Percentiles rank a stretch among this genome's conserved stretches.
These are phyloP conservation scores for Selenia dentaria DNA, from an alignment of 2,888 invertebrate genomes.

Conservation along the genomic window DNA sequence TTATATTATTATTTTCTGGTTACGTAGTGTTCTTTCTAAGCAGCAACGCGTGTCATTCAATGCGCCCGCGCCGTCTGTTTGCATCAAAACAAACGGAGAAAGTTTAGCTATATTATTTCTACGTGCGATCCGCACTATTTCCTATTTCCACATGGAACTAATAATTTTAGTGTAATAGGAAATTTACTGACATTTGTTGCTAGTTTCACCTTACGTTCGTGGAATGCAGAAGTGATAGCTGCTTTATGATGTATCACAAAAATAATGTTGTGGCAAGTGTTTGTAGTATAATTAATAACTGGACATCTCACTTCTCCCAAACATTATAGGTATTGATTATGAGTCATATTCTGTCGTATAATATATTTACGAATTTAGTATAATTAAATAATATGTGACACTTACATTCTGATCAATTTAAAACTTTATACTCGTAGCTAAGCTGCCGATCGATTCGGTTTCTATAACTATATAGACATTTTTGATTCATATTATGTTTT, in stretches of 20 bases:
- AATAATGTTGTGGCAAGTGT: not conserved
- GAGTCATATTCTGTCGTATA: too few species aligned
- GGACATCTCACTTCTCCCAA: too few species aligned
- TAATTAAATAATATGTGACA: too few species aligned
- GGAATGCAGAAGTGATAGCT: conserved; percentile 18
- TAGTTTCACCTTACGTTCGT: conserved; percentile 25
- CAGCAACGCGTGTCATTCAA: conserved; percentile 42
- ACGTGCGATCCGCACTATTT: conserved; percentile 60
- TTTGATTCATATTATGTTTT: too few species aligned
- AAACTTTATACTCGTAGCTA: too few species aligned
- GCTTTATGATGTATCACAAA: conserved; percentile 18
- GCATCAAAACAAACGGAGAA: conserved; percentile 76
- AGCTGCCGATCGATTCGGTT: too few species aligned
- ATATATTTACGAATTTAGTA: too few species aligned
- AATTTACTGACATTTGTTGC: conserved; percentile 30
- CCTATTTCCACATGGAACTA: conserved; percentile 59
- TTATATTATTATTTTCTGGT: conserved; percentile 2
- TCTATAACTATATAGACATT: too few species aligned
- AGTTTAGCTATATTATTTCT: conserved; percentile 63
- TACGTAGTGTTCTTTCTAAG: conserved; percentile 24
- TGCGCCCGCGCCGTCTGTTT: conserved; percentile 47
- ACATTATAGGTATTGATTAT: too few species aligned
- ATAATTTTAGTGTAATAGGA: conserved; percentile 48
- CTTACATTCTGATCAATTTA: too few species aligned
- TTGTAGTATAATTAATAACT: too few species aligned